These are phyloP conservation scores for Accipiter cooperii DNA, from an alignment of 2,113 vertebrate genomes.

Conservation along the genomic window DNA sequence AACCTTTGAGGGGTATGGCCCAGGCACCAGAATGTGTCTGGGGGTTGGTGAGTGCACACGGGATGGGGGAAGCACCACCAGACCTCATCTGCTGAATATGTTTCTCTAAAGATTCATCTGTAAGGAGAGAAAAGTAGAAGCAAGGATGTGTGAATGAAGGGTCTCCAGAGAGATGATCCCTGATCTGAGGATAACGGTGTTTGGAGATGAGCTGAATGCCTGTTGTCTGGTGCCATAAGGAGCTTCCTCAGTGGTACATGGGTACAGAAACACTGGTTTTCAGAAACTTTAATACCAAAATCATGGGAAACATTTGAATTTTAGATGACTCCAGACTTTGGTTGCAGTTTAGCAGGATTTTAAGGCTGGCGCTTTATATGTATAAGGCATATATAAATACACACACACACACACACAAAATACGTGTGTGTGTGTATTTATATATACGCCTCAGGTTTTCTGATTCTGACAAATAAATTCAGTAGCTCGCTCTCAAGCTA, in stretches of 20 bases:
- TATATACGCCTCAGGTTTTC: neutral
- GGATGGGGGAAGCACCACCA: neutral
- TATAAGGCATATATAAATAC: neutral
- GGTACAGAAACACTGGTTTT: neutral
- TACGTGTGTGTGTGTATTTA: neutral
- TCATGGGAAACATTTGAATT: constrained; percentile 16
- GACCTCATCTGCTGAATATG: neutral
- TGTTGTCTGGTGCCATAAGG: neutral
- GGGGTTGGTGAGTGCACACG: accelerated
- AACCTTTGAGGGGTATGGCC: neutral
- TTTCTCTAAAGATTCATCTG: neutral
- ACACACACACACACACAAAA: neutral
- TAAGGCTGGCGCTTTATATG: neutral
- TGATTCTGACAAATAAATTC: neutral
- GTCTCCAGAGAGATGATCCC: neutral
- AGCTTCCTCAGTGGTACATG: accelerated
- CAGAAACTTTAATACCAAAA: neutral
- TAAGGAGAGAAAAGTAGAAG: neutral
- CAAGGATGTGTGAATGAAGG: neutral
- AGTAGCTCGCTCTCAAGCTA: constrained; percentile 4
- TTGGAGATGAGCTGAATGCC: neutral
- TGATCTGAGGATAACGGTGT: neutral
- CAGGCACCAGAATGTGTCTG: neutral
- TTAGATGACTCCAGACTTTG: constrained; percentile 2
- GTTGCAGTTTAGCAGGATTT: neutral